Base-by-base conservation (phyloP, 1,140 invertebrate species). In the Camponotus pennsylvanicus region DNA sequence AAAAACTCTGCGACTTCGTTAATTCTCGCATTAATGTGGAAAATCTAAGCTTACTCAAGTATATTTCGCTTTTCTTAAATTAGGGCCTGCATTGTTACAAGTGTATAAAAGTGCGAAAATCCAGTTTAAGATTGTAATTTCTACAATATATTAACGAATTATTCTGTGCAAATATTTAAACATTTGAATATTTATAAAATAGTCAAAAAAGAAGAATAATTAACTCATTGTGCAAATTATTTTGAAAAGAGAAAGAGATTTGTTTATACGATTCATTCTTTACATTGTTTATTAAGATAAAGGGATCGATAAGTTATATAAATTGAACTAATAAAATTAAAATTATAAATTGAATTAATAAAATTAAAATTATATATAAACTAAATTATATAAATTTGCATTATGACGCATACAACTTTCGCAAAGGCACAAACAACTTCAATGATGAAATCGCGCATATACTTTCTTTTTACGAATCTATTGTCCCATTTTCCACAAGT, bases 401-500 rank as follows among this genome's bases (percentile, higher is more conserved):
- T 59, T n/a, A 59, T n/a, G 9, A 27, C 27, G 64, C 8, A 59
- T 2, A 34, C 21, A 21, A 21, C 61, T 71, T 73, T 69, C n/a
- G 32, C 21, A 37, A 66, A 42, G 52, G 34, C 32, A 11, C 15
- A 34, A 75, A 34, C 63, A 32, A 45, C 9, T 52, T 52, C 34
- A 15, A 40, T 49, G 15, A 42, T 9, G n/a, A 87, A 85, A 90
- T 71, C 64, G 73, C 76, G 69, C 70, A 80, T 59, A 59, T 82
- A 86, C 84, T 86, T 83, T 71, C 75, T 77, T 76, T 88, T 90
- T 90, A 90, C 78, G 86, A 87, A 59, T 79, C 61, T 67, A 49
- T 85, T 70, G 63, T 61, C 27, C 77, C 69, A 18, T 88, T 77
- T 21, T 70, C 52, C 40, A 63, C 40, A 70, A 59, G 69, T 73